Base-by-base conservation (phyloP, 23 tunicate genomes). In the Clavelina lepadiformis region DNA sequence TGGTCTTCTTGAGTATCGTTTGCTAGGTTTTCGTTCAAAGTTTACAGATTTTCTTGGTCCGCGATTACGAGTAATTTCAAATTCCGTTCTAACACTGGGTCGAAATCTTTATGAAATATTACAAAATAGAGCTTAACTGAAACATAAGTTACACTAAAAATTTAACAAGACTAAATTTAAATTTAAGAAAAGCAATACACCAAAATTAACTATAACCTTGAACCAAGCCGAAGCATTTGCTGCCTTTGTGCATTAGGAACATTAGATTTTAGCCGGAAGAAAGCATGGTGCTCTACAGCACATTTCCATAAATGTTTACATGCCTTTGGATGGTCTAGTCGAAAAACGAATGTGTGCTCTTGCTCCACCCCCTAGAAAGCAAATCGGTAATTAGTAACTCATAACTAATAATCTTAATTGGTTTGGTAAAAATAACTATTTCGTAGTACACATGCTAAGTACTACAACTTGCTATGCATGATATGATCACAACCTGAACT, bases 251-350 rank as follows among this genome's bases (percentile, higher is more conserved):
- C 35, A 32, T 63, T 44, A 20, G 38, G 30, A 13, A 83, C 93
- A 58, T 83, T 83, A 0, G 75, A 26, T 45, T 83, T 82, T 3
- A 91, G 77, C 24, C 98, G 41, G 79, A 91, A 91, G 77, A 91
- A 91, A 0, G 98, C 85, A 51, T 91, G 98, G 78, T 91, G 98
- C 55, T 91, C 98, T 2, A 91, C 78, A 19, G 98, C 98, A 51
- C 98, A 91, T 52, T 91, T 91, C 98, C 98, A 91, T 49, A 91
- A 57, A 38, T 91, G 98, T 63, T 91, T 91, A 62, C 98, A 91
- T 22, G 93, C 93, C 52, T 91, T 91, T n/a, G 88, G 59, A 8
- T 82, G 67, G 28, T 83, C 93, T 23, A 82, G 73, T 3, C 83
- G 82, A 31, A 88, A 88, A 3, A 88, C 88, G 58, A 88, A 88